phyloP scores from a whole-genome alignment of 2,113 vertebrate species.

The Oceanodroma tethys region DNA sequence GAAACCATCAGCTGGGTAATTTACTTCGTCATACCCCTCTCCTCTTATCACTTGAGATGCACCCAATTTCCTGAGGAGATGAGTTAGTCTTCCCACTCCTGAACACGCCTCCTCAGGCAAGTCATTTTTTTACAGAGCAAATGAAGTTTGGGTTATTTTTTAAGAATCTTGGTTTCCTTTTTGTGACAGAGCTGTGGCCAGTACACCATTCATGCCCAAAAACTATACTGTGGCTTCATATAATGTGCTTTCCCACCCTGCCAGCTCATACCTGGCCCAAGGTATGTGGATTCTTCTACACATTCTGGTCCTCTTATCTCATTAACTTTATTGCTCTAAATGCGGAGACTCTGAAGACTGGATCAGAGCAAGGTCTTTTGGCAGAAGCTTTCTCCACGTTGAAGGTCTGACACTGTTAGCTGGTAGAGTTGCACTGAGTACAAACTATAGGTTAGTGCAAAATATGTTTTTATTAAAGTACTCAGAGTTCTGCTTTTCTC shows the following conservation, averaged over 20 bases:
- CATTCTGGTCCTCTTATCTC: background rate
- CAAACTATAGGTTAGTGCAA: background rate
- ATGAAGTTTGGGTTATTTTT: background rate
- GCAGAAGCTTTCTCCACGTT: background rate
- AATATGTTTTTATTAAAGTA: background rate
- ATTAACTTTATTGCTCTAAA: background rate
- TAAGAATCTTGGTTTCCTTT: background rate
- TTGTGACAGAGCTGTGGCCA: background rate
- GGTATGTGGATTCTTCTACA: background rate
- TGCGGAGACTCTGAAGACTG: background rate
- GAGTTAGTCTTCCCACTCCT: background rate
- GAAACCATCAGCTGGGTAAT: background rate
- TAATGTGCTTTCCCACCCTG: background rate
- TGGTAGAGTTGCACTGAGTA: background rate
- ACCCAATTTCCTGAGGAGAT: background rate
- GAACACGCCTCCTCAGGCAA: background rate
- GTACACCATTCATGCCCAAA: background rate
- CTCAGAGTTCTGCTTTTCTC: background rate
- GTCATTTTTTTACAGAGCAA: background rate
- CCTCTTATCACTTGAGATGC: background rate
- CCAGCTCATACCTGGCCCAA: background rate
- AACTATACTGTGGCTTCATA: fast-evolving
- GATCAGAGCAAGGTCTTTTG: background rate
- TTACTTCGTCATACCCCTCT: background rate
- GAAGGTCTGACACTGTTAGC: background rate